Conservation (phyloP, 2,797 vertebrate genomes). For the Poeciliopsis gracilis region DNA sequence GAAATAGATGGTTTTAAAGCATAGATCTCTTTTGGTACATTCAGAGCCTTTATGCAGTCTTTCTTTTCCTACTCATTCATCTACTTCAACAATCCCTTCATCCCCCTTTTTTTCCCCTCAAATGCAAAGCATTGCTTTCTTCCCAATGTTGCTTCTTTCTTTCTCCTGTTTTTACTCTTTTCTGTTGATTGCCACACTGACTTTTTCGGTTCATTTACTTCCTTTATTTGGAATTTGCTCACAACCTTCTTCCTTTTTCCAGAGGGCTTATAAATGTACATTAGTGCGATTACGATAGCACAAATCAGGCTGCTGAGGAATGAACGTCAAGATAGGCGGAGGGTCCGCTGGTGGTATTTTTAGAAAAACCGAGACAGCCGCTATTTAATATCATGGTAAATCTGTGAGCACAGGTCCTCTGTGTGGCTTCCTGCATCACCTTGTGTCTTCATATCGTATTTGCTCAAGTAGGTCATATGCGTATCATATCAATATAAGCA, state of each 20-base stretch:
- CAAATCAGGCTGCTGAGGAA: conserved; percentile 25
- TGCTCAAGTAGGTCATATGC: conserved; percentile 9
- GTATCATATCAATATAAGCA: conserved; percentile 23
- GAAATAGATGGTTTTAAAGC: background rate
- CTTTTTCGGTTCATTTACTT: conserved; percentile 13
- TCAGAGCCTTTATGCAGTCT: background rate
- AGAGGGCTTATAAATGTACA: conserved; percentile 34
- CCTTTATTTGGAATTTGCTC: conserved; percentile 11
- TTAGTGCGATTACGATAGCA: conserved; percentile 29
- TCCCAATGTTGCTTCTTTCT: background rate
- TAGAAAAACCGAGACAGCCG: conserved; percentile 28
- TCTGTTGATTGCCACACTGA: conserved; percentile 32
- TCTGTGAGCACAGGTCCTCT: background rate
- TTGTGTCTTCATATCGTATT: conserved; percentile 15
- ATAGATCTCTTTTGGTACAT: background rate
- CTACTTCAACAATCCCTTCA: background rate
- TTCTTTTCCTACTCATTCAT: background rate
- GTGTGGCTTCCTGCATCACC: background rate
- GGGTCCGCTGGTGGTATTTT: conserved; percentile 37
- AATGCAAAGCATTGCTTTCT: background rate
- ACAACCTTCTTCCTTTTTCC: conserved; percentile 15
- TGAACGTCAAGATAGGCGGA: conserved; percentile 2
- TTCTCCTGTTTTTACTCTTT: background rate
- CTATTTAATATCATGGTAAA: conserved; percentile 30
- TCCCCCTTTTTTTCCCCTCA: rapidly evolving